Percentiles rank a stretch among this genome's conserved stretches.
Conservation (phyloP, 2,888 invertebrate species). For the Drosophila villosipedis region DNA sequence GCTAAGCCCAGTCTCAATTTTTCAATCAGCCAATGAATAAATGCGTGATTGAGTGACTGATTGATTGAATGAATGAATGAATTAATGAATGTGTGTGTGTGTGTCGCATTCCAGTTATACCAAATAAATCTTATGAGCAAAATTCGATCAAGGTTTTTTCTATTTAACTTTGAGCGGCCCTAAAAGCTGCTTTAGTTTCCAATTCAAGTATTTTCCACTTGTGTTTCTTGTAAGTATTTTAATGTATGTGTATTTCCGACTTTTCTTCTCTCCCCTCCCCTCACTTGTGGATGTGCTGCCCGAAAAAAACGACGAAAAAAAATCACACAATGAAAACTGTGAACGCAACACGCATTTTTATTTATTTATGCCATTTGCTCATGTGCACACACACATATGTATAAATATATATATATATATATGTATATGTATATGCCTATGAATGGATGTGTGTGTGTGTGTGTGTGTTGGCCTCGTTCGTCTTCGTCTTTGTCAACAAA, state of each 20-base stretch:
- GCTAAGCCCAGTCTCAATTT: conserved; percentile 41
- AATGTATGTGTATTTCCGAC: conserved; percentile 75
- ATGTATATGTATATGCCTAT: conserved; percentile 6
- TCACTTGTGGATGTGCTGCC: conserved; percentile 27
- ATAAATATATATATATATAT: neutral
- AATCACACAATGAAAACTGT: conserved; percentile 7
- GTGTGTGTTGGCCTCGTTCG: conserved; percentile 69
- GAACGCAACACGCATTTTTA: conserved; percentile 74
- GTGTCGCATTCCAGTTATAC: conserved; percentile 11
- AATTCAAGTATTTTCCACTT: conserved; percentile 50
- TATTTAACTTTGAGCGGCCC: conserved; percentile 10
- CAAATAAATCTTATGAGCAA: neutral
- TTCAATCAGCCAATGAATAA: conserved; percentile 34
- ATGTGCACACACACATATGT: conserved; percentile 30
- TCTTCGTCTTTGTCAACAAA: conserved; percentile 76
- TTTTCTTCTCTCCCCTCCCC: conserved; percentile 37
- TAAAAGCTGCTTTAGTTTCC: conserved; percentile 40
- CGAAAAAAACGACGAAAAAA: conserved; percentile 48
- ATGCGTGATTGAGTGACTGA: conserved; percentile 1
- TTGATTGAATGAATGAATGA: neutral
- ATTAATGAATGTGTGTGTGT: neutral
- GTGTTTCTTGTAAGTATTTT: conserved; percentile 68
- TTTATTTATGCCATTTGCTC: conserved; percentile 73
- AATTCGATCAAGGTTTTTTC: neutral
- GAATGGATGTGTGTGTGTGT: conserved; percentile 29